These are phyloP conservation scores for Drosophila lutescens DNA, from an alignment of 2,888 invertebrate genomes.

Conservation along the genomic window DNA sequence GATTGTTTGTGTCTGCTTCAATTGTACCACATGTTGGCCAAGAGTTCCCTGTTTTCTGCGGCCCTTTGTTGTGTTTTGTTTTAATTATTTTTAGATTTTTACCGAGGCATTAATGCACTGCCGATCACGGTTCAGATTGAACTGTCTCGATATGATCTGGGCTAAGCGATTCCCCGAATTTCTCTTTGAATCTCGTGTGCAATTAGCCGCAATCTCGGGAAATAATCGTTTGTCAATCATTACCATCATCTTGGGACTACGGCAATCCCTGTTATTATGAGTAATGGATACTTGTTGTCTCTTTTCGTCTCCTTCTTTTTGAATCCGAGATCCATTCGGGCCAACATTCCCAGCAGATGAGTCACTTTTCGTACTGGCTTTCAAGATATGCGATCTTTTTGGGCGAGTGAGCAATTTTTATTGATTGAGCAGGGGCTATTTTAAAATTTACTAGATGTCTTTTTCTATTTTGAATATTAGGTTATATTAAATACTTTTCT, in stretches of 20 bases:
- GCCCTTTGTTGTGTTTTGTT: conserved; percentile 14
- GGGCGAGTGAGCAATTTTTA: not conserved
- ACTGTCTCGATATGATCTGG: conserved; percentile 11
- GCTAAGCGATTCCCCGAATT: conserved; percentile 16
- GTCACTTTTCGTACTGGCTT: conserved; percentile 12
- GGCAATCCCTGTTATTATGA: conserved; percentile 44
- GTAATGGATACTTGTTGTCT: conserved; percentile 39
- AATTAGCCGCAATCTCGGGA: conserved; percentile 46
- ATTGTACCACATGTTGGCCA: conserved; percentile 32
- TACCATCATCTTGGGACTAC: conserved; percentile 15
- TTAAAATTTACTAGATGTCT: no score
- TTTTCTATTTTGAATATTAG: no score
- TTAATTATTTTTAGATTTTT: conserved; percentile 39
- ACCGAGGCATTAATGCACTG: conserved; percentile 25
- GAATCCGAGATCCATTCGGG: conserved; percentile 10
- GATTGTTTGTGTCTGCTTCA: conserved; percentile 31
- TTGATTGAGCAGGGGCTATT: not conserved
- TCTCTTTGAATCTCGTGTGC: conserved; percentile 12
- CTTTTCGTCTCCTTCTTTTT: conserved; percentile 4
- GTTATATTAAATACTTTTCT: not conserved
- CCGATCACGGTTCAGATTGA: conserved; percentile 29
- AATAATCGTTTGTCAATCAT: conserved; percentile 43
- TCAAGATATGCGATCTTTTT: conserved; percentile 14
- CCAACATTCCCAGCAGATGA: conserved; percentile 29
- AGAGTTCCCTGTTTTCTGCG: not conserved